phyloP scores from a whole-genome alignment of 2,888 invertebrate genomes.

The Idaea straminata region DNA sequence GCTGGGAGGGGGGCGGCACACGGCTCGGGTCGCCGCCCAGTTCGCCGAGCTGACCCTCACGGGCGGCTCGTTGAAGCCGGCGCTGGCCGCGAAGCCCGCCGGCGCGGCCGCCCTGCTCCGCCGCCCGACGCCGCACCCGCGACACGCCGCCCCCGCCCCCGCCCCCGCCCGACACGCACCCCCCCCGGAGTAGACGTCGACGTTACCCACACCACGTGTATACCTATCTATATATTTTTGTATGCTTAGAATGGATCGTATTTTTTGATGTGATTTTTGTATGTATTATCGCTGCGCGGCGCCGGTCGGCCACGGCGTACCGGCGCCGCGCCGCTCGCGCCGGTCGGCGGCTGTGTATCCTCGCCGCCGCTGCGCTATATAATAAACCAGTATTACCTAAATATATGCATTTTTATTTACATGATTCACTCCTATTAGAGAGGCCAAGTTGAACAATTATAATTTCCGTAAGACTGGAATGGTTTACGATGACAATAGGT shows the following conservation, averaged over 20 bases:
- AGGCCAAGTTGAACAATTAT: no score
- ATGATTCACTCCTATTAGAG: no score
- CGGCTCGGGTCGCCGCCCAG: conserved; percentile 82
- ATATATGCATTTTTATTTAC: conserved; percentile 14
- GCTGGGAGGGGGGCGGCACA: conserved; percentile 81
- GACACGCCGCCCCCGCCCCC: conserved; percentile 30
- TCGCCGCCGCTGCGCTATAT: conserved; percentile 31
- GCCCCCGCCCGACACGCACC: conserved; percentile 23
- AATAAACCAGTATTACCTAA: conserved; percentile 58
- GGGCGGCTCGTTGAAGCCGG: conserved; percentile 85
- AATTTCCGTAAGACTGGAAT: no score
- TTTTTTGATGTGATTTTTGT: conserved; percentile 35
- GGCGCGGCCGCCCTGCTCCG: conserved; percentile 87
- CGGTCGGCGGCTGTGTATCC: neutral
- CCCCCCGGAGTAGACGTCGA: conserved; percentile 16
- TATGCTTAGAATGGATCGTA: conserved; percentile 24
- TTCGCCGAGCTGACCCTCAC: conserved; percentile 83
- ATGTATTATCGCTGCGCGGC: conserved; percentile 2
- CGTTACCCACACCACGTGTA: conserved; percentile 23
- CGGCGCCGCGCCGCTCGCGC: conserved; percentile 11
- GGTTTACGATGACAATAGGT: no score
- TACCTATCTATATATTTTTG: conserved; percentile 12
- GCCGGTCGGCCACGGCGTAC: neutral
- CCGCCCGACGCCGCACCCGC: conserved; percentile 63
- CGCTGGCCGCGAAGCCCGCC: conserved; percentile 90